Evolutionary conservation across 2,797 vertebrate genomes (phyloP), one percentile per base, ranked within the genome.

Genomic region (Steatocranus sp.): DNA sequence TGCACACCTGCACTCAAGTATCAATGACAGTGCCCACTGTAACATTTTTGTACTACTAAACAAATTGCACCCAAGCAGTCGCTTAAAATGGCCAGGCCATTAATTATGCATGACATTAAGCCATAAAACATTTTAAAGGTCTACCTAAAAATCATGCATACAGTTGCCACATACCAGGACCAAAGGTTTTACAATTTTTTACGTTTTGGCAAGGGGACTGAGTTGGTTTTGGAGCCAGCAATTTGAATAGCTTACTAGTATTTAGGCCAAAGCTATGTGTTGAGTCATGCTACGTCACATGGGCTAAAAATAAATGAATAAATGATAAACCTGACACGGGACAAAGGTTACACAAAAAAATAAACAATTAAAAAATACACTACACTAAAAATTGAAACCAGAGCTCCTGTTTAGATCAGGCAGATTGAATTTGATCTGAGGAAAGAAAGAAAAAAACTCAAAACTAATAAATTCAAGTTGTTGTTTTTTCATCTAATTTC

Each of bases 401-500:
- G 34, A 74, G 25, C 6, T 18, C 14, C 11, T 63, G 43, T 51
- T 53, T 25, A 6, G 32, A 82, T 74, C 58, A 49, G 3, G 5
- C 30, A 75, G 46, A 41, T 78, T 46, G 15, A 58, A 66, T 43
- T 48, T 50, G 23, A 77, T 66, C 63, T 11, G 30, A 30, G 17
- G 25, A 83, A 68, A 23, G 53, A 53, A 38, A 14, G 32, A 63
- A 36, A 63, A 3, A 8, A 79, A 15, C n/a, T 10, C 54, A 8
- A 73, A 23, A 76, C 68, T 23, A 50, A 82, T 18, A 53, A n/a
- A 51, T 25, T 54, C 73, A 3, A 53, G 36, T 79, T 46, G 38
- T 27, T 70, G 3, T 68, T 70, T 46, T 46, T 70, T 46, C 15
- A 87, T 30, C n/a, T 80, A 78, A 90, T 90, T 92, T 94, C 86